Conservation (phyloP, 2,888 invertebrate genomes). For the Polydrusus cervinus region DNA sequence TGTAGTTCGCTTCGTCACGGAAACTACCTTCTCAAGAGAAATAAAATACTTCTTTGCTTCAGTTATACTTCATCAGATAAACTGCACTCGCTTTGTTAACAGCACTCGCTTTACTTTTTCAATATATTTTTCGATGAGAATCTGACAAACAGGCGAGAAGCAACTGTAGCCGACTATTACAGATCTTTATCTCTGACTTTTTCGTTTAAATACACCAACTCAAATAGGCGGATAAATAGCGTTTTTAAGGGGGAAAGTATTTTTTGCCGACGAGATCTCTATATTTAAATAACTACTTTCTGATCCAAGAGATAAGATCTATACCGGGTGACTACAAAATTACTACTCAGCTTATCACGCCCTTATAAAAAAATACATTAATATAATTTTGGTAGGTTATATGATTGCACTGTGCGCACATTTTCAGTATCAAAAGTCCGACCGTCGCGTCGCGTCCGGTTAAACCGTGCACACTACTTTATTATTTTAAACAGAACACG, state of each 20-base stretch:
- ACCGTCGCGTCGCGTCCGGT: too few relatives aligned
- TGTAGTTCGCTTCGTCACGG: constrained; percentile 14
- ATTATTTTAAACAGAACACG: too few relatives aligned
- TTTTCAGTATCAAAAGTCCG: too few relatives aligned
- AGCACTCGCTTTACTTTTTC: constrained; percentile 27
- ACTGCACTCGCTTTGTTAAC: constrained; percentile 28
- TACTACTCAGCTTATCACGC: too few relatives aligned
- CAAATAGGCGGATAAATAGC: constrained; percentile 15
- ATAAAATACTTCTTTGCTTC: constrained; percentile 24
- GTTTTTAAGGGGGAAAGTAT: constrained; percentile 2
- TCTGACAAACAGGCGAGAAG: constrained; percentile 26
- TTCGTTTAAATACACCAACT: constrained; percentile 23
- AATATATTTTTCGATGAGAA: constrained; percentile 25
- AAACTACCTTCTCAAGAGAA: constrained; percentile 24
- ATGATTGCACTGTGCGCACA: too few relatives aligned
- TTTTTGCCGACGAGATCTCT: neutral
- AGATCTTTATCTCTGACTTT: constrained; percentile 26
- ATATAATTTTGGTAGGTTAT: too few relatives aligned
- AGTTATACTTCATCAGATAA: constrained; percentile 27
- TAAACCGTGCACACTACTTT: too few relatives aligned
- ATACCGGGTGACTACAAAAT: too few relatives aligned
- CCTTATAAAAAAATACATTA: too few relatives aligned
- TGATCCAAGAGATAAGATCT: too few relatives aligned
- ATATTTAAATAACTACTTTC: neutral
- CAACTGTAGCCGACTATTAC: constrained; percentile 23